Evolutionary conservation across 2,888 invertebrate genomes (phyloP), one percentile per base, ranked within the genome.

Genomic region (Noctua janthe): DNA sequence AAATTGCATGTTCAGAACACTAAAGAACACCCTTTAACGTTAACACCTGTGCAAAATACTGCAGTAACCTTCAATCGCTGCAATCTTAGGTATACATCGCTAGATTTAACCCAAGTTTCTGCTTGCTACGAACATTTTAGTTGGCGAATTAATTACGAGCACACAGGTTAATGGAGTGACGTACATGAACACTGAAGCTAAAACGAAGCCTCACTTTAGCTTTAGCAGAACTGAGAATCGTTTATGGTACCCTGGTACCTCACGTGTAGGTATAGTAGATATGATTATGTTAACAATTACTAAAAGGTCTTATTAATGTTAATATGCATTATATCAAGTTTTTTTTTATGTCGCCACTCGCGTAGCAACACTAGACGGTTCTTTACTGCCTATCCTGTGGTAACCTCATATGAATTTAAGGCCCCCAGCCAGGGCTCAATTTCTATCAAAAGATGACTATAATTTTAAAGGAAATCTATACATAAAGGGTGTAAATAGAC

Each of bases 81-180:
- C 49, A 47, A 69, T n/a, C 69, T 47, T 47, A 62, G 7, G 7
- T 17, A 47, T 29, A 17, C 69, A n/a, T 47, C 47, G 69, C 69
- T 69, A 29, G 47, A 47, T 69, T 47, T 69, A 47, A 47, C 17
- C 17, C n/a, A 17, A 69, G 69, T 47, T 69, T n/a, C 69, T 47
- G 23, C 43, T n/a, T 4, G 67, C 43, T 69, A 47, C 47, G n/a
- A 49, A 69, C 69, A 69, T n/a, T 69, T 69, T 69, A 69, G 69
- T 69, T n/a, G 47, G 69, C n/a, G n/a, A 69, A 69, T 69, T 69
- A 69, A 69, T 69, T 69, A 69, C 69, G 47, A 69, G 47, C 69
- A 47, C 49, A 47, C 69, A 69, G n/a, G 69, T 47, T 66, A 47
- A 69, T 69, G 47, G 69, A 69, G 69, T 69, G 69, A 69, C 47